phyloP scores from a whole-genome alignment of 2,888 invertebrate genomes.

The Tryphoninae sp. region DNA sequence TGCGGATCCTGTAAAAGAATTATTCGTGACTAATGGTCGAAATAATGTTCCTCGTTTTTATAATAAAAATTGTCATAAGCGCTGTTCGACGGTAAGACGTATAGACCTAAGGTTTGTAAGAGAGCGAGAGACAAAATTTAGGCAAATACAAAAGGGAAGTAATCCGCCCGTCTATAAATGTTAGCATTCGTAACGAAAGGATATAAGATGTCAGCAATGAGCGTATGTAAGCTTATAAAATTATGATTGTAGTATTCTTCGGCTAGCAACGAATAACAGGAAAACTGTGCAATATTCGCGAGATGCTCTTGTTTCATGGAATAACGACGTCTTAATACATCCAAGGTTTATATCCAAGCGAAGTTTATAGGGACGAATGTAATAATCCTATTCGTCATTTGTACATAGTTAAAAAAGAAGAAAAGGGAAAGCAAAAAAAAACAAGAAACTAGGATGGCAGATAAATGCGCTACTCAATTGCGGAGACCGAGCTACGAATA shows the following conservation, averaged over 20 bases:
- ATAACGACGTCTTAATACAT: slow-evolving; percentile 10
- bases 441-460: slow-evolving; percentile 10
- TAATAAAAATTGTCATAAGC: too few species aligned
- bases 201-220: slow-evolving; percentile 42
- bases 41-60: too few species aligned
- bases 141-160: neutral
- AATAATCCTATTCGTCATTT: slow-evolving; percentile 14
- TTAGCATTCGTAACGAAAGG: slow-evolving; percentile 54
- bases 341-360: slow-evolving; percentile 7
- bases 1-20: too few species aligned
- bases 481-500: neutral
- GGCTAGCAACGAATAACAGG: slow-evolving; percentile 53
- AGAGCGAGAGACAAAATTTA: neutral
- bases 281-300: slow-evolving; percentile 43
- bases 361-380: slow-evolving; percentile 3
- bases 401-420: slow-evolving; percentile 32
- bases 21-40: too few species aligned
- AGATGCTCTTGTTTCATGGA: slow-evolving; percentile 40
- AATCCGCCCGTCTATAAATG: slow-evolving; percentile 40
- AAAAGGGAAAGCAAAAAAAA: neutral
- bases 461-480: neutral
- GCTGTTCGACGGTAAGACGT: too few species aligned
- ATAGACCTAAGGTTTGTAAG: neutral
- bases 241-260: slow-evolving; percentile 52
- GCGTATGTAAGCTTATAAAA: slow-evolving; percentile 45